These are phyloP conservation scores for Ceriagrion tenellum DNA, from an alignment of 2,888 invertebrate genomes.

Conservation along the genomic window DNA sequence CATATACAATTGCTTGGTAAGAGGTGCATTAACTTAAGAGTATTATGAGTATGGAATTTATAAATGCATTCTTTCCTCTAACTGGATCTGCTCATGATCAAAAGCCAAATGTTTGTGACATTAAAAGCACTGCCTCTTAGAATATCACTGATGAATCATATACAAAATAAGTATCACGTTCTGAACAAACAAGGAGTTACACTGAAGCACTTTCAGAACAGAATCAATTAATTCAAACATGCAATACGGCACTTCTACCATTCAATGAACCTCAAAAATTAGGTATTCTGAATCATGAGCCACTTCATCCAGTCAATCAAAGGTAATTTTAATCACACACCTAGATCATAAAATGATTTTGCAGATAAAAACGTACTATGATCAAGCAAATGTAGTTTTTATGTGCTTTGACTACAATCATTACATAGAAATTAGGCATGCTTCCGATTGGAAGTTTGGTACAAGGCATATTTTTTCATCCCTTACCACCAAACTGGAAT, in stretches of 20 bases:
- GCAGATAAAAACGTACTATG: not conserved
- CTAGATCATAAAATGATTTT: not conserved
- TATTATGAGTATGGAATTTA: too few species aligned
- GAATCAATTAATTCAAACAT: not conserved
- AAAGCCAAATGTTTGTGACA: not conserved
- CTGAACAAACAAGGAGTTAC: too few species aligned
- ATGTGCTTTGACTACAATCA: slow-evolving; percentile 26
- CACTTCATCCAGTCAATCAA: not conserved
- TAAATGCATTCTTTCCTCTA: not conserved
- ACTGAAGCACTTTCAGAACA: not conserved
- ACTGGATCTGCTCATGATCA: not conserved
- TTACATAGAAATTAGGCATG: not conserved
- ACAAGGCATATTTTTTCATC: slow-evolving; percentile 32
- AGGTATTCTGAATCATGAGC: too few species aligned
- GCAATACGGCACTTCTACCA: not conserved
- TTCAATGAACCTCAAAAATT: too few species aligned
- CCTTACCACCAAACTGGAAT: slow-evolving; percentile 68
- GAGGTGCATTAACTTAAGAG: too few species aligned
- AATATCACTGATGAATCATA: not conserved
- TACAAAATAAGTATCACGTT: too few species aligned
- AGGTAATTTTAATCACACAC: not conserved
- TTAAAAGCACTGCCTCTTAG: not conserved
- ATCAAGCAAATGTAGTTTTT: not conserved
- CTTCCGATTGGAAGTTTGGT: slow-evolving; percentile 34
- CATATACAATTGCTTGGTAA: too few species aligned